phyloP scores from a whole-genome alignment of 2,797 vertebrate genomes.

The Scarus forsteni region DNA sequence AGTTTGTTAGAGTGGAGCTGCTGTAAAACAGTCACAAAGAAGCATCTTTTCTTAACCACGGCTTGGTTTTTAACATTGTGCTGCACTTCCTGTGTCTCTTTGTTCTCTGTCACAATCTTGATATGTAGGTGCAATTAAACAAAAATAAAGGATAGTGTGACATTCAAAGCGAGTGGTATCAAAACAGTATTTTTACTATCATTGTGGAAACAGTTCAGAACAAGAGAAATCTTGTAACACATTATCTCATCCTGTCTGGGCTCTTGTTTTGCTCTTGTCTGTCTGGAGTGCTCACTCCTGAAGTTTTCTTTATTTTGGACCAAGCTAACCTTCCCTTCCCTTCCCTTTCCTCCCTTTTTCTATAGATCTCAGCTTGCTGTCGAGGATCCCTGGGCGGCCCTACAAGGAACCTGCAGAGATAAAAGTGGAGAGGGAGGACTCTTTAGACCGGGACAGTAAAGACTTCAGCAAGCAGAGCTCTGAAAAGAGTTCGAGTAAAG shows the following conservation, averaged over 20 bases:
- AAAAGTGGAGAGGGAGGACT: conserved; percentile 91
- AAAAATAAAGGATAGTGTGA: too few species aligned
- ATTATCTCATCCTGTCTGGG: not conserved
- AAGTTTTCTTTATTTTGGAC: conserved; percentile 29
- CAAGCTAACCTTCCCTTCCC: conserved; percentile 17
- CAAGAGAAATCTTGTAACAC: not conserved
- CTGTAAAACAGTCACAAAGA: too few species aligned
- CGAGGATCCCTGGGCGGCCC: conserved; percentile 93
- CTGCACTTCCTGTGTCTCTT: too few species aligned
- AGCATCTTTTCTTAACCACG: too few species aligned
- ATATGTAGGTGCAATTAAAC: too few species aligned
- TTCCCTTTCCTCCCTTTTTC: conserved; percentile 40
- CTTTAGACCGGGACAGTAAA: conserved; percentile 88
- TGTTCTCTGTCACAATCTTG: too few species aligned
- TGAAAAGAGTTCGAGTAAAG: conserved; percentile 91
- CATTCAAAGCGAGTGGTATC: too few species aligned
- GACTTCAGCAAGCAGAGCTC: conserved; percentile 90
- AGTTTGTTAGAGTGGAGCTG: too few species aligned
- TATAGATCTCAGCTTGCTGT: conserved; percentile 92
- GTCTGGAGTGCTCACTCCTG: not conserved
- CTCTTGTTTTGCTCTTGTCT: conserved; percentile 1
- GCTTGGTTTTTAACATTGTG: too few species aligned
- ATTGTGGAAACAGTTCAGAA: not conserved
- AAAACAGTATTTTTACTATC: too few species aligned
- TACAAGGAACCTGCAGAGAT: conserved; percentile 91